Evolutionary conservation across 2,888 invertebrate species (phyloP).

Genomic region (Ormyrus rosae): DNA sequence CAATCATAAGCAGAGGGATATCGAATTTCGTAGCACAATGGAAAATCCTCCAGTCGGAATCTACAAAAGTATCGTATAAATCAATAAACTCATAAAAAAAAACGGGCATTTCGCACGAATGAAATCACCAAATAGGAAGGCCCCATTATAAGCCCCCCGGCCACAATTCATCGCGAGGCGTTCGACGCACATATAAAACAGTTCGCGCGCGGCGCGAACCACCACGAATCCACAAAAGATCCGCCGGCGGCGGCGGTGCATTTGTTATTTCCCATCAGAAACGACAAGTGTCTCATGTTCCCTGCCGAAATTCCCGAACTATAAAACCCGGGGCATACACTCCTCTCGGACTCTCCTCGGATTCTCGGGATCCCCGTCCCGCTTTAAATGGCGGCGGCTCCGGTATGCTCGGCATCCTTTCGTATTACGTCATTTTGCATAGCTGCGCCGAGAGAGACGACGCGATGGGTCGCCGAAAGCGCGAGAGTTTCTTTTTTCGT

Average conservation of each 20-base stretch:
- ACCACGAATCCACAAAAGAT: not conserved
- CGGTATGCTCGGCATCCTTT: conserved; percentile 46
- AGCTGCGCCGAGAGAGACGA: conserved; percentile 2
- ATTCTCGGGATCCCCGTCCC: conserved; percentile 39
- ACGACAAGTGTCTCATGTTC: conserved; percentile 46
- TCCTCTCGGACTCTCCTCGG: not conserved
- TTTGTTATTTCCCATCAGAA: conserved; percentile 26
- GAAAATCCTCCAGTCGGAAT: too few species aligned
- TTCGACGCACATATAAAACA: not conserved
- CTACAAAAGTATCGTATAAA: too few species aligned
- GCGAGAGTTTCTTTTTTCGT: not conserved
- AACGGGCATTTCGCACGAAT: too few species aligned
- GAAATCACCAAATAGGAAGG: too few species aligned
- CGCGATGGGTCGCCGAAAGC: not conserved
- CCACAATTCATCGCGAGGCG: too few species aligned
- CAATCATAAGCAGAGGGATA: too few species aligned
- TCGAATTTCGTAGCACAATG: too few species aligned
- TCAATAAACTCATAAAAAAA: too few species aligned
- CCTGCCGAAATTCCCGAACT: conserved; percentile 36
- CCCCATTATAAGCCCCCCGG: too few species aligned
- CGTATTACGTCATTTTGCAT: conserved; percentile 49
- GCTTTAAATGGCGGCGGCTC: conserved; percentile 3
- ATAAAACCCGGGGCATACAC: not conserved
- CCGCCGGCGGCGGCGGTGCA: not conserved
- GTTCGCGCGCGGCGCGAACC: not conserved